These are phyloP conservation scores for Meloidogyne floridensis DNA, from an alignment of 1,140 invertebrate genomes.

Conservation along the genomic window DNA sequence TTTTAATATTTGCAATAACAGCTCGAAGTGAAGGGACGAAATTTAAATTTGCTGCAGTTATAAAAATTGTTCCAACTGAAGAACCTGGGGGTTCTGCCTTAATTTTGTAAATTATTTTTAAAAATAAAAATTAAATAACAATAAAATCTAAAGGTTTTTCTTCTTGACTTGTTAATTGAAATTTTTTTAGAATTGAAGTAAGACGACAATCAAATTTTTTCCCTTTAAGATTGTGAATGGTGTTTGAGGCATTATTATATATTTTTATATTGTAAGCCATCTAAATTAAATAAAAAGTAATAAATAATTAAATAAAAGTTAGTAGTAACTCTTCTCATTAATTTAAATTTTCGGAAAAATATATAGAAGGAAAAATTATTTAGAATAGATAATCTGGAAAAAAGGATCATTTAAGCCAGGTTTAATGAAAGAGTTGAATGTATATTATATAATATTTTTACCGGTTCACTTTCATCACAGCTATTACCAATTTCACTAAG, in stretches of 20 bases:
- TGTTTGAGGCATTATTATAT: neutral
- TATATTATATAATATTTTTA: neutral
- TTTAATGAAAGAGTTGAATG: too few relatives aligned
- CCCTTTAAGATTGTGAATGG: neutral
- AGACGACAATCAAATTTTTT: slow-evolving; percentile 4
- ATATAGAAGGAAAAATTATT: neutral
- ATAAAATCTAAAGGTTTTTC: neutral
- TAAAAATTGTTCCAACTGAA: slow-evolving; percentile 5
- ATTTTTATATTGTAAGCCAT: neutral
- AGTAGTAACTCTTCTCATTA: neutral
- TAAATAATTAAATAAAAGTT: too few relatives aligned
- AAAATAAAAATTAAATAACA: neutral
- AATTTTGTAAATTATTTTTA: neutral
- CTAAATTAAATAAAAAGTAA: neutral
- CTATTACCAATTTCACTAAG: neutral
- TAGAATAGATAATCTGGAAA: too few relatives aligned
- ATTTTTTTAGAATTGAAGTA: neutral
- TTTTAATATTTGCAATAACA: slow-evolving; percentile 12
- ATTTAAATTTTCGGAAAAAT: neutral
- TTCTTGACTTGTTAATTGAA: slow-evolving; percentile 9
- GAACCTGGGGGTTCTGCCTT: neutral
- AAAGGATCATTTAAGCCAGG: too few relatives aligned
- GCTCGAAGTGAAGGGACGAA: neutral
- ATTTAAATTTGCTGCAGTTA: slow-evolving; percentile 5
- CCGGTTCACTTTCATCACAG: slow-evolving; percentile 10